A percentile compares a stretch with the other conserved stretches of the same genome.
Evolutionary conservation across 2,888 invertebrate genomes (phyloP).

Genomic region (Antheraea assamensis): DNA sequence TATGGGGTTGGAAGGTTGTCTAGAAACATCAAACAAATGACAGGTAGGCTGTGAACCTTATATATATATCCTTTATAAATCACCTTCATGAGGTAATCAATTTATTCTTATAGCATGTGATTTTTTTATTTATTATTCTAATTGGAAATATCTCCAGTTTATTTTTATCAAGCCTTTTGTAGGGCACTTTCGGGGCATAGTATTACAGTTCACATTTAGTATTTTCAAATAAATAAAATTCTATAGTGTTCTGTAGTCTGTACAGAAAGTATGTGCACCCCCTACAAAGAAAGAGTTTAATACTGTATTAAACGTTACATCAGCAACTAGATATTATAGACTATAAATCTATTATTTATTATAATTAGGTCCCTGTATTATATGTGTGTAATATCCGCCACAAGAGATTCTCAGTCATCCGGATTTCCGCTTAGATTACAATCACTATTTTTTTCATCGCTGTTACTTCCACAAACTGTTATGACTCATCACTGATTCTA

Average conservation of each 20-base stretch:
- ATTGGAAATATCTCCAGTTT: not conserved
- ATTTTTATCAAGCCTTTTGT: not conserved
- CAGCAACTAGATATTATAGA: not conserved
- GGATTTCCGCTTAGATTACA: constrained; percentile 23
- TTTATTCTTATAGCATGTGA: not conserved
- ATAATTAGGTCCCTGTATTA: constrained; percentile 8
- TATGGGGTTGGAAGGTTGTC: constrained; percentile 92
- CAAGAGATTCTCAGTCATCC: constrained; percentile 17
- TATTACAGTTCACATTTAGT: not conserved
- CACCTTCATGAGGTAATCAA: not conserved
- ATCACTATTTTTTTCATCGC: constrained; percentile 14
- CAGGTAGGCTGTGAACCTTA: constrained; percentile 78
- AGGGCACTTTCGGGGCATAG: not conserved
- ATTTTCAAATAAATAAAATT: no score
- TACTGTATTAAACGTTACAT: not conserved
- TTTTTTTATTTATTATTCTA: not conserved
- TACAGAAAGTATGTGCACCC: no score
- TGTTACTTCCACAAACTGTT: constrained; percentile 17
- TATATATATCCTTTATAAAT: not conserved
- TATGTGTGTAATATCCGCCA: not conserved
- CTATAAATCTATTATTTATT: constrained; percentile 1
- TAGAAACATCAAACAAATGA: constrained; percentile 94
- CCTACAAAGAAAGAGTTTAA: no score
- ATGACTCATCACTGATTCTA: constrained; percentile 30
- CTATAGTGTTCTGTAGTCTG: no score